Conservation (phyloP, 2,797 vertebrate genomes). For the Rhinichthys osculus region DNA sequence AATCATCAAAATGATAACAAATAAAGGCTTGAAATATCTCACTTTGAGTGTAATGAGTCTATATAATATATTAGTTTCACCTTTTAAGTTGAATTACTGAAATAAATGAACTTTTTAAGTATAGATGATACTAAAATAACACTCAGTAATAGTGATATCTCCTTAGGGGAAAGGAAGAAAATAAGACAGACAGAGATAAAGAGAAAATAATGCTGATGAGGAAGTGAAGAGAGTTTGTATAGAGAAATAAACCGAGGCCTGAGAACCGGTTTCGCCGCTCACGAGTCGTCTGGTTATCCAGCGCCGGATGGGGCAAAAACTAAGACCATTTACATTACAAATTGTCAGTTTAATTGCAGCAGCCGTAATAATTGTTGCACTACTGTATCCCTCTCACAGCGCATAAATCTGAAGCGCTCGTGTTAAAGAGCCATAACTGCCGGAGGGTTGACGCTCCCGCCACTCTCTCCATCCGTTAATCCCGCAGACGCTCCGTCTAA, state of each 20-base stretch:
- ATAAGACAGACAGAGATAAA: not conserved
- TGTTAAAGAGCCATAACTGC: constrained; percentile 74
- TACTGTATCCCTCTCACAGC: constrained; percentile 63
- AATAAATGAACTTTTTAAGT: no score
- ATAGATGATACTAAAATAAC: constrained; percentile 5
- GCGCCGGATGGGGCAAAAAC: constrained; percentile 64
- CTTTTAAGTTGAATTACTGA: no score
- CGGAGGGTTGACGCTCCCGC: constrained; percentile 47
- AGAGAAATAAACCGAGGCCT: not conserved
- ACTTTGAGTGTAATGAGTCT: no score
- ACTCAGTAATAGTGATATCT: not conserved
- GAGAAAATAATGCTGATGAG: not conserved
- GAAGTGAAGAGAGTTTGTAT: not conserved
- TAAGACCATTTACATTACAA: constrained; percentile 76
- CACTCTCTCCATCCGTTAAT: constrained; percentile 4
- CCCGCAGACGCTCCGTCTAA: not conserved
- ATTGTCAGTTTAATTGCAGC: constrained; percentile 77
- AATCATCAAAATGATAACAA: no score
- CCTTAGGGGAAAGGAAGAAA: constrained; percentile 18
- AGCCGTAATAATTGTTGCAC: constrained; percentile 70
- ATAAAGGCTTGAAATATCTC: no score
- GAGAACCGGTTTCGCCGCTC: constrained; percentile 71
- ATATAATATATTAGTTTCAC: no score
- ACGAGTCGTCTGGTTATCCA: constrained; percentile 67
- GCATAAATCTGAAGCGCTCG: constrained; percentile 70